Base-by-base conservation (phyloP, 1,140 invertebrate species). In the Nautilus pompilius region DNA sequence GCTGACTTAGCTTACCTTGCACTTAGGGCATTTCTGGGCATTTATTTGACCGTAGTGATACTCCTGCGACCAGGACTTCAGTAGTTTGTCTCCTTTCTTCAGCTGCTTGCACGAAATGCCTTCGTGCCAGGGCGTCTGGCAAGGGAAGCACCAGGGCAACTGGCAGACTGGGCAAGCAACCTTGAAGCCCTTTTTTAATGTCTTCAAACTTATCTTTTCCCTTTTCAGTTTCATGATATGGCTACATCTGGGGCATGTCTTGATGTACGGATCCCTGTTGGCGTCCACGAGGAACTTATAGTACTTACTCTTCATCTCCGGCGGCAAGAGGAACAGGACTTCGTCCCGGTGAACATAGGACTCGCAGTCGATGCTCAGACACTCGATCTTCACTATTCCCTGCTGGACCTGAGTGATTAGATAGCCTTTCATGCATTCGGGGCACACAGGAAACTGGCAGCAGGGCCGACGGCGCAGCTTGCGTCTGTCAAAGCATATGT, bases 11-110 rank as follows among this genome's bases (percentile, higher is more conserved):
- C n/a, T 71, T 75, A 84, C 83, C 76, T 84, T 83, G 69, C 84
- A 85, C 55, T 79, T 81, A 0, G 84, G 84, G 71, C 84, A 85
- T 60, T 70, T 75, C 56, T 83, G 80, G 17, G 84, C 84, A 75
- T 85, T 85, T 17, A 70, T 58, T 60, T 81, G 75, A 13, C 83
- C 83, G 58, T 77, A 75, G 54, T 75, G 77, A 5, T 70, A 62
- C 61, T 82, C 74, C 45, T 77, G 71, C 8, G 84, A 83, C 84
- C 84, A 85, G 26, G 63, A 65, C 63, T 80, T 80, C 6, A 85
- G 66, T 45, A 84, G 65, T 10, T 72, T 75, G 63, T 85, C 82
- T 13, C 82, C 82, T 63, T 80, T 80, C 15, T 61, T 58, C 60
- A 69, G 84, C 29, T 83, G 73, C 58, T 77, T 77, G 72, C 84